These are phyloP conservation scores for Melanotaenia maccullochi DNA, from an alignment of 2,797 vertebrate genomes.

Conservation along the genomic window DNA sequence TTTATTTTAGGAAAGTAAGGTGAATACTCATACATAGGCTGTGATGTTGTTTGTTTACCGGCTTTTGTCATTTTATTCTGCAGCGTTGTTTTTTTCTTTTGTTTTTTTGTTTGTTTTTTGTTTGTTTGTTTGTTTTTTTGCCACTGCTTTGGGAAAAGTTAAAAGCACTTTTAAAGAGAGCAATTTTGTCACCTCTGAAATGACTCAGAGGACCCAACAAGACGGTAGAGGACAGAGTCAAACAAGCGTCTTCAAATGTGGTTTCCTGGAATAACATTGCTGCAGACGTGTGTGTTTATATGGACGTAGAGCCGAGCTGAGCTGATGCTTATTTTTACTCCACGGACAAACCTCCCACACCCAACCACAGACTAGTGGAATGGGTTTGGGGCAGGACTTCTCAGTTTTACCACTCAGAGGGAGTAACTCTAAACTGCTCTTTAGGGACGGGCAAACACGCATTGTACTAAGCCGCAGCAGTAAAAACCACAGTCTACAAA, in stretches of 20 bases:
- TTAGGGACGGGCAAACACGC: slow-evolving; percentile 50
- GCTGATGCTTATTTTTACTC: slow-evolving; percentile 76
- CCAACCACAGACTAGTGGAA: slow-evolving; percentile 75
- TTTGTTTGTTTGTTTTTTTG: slow-evolving; percentile 1
- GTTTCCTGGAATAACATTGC: slow-evolving; percentile 15
- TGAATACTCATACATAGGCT: slow-evolving; percentile 18
- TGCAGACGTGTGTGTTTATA: slow-evolving; percentile 7
- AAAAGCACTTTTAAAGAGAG: slow-evolving; percentile 15
- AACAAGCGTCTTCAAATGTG: neutral
- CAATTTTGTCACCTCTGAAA: neutral
- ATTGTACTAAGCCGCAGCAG: slow-evolving; percentile 64
- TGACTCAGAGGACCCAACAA: neutral
- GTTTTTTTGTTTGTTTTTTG: neutral
- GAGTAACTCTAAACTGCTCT: slow-evolving; percentile 44
- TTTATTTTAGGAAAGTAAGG: neutral
- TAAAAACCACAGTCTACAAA: slow-evolving; percentile 68
- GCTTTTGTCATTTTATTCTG: slow-evolving; percentile 35
- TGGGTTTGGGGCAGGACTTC: slow-evolving; percentile 48
- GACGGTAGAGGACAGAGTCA: neutral
- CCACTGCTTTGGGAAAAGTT: slow-evolving; percentile 28
- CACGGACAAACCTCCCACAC: slow-evolving; percentile 64
- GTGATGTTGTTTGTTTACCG: slow-evolving; percentile 52
- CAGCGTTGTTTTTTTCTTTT: neutral
- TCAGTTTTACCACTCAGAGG: slow-evolving; percentile 45
- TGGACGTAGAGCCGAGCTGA: slow-evolving; percentile 26